phyloP scores from a whole-genome alignment of 2,113 vertebrate genomes.

The Prunella fulvescens region DNA sequence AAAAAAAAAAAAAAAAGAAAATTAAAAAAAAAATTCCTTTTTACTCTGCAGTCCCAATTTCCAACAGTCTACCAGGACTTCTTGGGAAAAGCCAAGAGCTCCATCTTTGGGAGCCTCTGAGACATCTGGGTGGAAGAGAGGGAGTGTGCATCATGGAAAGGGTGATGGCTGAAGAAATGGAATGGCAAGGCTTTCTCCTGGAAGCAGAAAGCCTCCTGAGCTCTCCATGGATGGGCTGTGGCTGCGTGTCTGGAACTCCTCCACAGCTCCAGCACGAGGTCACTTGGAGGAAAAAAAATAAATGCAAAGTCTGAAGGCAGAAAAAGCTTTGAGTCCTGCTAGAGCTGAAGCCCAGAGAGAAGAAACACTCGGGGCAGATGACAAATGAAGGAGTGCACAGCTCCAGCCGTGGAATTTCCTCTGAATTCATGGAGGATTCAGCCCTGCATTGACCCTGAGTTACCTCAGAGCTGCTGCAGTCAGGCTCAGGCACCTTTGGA shows the following conservation, averaged over 20 bases:
- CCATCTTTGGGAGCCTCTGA: background rate
- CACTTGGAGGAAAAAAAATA: background rate
- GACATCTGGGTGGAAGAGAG: background rate
- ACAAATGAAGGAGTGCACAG: background rate
- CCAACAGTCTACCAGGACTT: background rate
- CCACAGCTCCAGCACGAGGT: background rate
- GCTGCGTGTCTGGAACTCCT: background rate
- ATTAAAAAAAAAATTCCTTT: background rate
- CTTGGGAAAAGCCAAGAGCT: constrained; percentile 1
- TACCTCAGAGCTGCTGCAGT: background rate
- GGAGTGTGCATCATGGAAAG: background rate
- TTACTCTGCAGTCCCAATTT: background rate
- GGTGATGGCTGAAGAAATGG: background rate
- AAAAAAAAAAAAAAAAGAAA: background rate
- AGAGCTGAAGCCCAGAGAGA: background rate
- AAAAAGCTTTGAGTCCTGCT: background rate
- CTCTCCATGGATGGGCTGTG: background rate
- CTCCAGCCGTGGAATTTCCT: background rate
- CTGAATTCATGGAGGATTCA: background rate
- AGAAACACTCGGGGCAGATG: background rate
- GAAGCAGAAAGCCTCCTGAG: background rate
- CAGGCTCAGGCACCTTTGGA: background rate
- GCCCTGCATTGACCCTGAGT: background rate
- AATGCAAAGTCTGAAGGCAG: background rate
- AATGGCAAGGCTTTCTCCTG: background rate